These are phyloP conservation scores for Agelastica alni DNA, from an alignment of 2,888 invertebrate genomes.

Conservation along the genomic window DNA sequence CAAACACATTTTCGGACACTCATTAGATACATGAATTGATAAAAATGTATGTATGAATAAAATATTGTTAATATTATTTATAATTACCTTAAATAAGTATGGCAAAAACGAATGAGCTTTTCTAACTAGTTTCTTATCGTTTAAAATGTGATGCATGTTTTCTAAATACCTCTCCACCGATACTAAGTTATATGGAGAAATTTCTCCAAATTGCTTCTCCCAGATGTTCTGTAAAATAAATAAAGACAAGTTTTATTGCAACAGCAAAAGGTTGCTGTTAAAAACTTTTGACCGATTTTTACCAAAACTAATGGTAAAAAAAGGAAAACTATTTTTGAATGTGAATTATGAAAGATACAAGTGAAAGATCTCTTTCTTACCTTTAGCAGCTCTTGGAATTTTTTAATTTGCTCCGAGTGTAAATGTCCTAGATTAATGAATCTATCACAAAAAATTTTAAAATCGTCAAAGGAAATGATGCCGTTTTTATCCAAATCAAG, in stretches of 20 bases:
- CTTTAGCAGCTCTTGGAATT: conserved; percentile 72
- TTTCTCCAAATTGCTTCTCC: conserved; percentile 83
- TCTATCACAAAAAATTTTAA: conserved; percentile 72
- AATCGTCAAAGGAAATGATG: conserved; percentile 81
- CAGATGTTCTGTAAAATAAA: conserved; percentile 66
- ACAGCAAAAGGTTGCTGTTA: no score
- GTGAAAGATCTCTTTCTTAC: no score
- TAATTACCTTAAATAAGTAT: conserved; percentile 78
- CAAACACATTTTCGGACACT: no score
- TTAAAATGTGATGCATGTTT: conserved; percentile 81
- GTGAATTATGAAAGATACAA: no score
- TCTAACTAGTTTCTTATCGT: conserved; percentile 73
- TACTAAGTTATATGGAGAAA: conserved; percentile 79
- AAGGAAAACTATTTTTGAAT: no score
- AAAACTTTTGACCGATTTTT: conserved; percentile 58
- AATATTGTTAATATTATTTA: no score
- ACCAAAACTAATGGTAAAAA: no score
- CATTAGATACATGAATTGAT: no score
- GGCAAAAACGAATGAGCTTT: conserved; percentile 79
- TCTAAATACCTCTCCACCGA: conserved; percentile 81
- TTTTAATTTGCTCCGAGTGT: conserved; percentile 65
- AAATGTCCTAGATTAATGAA: conserved; percentile 78
- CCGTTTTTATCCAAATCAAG: conserved; percentile 86
- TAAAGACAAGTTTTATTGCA: no score
- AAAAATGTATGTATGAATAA: no score